Evolutionary conservation across 1,140 invertebrate genomes (phyloP), one percentile per base, ranked within the genome.

Genomic region (Neomicropteryx cornuta): DNA sequence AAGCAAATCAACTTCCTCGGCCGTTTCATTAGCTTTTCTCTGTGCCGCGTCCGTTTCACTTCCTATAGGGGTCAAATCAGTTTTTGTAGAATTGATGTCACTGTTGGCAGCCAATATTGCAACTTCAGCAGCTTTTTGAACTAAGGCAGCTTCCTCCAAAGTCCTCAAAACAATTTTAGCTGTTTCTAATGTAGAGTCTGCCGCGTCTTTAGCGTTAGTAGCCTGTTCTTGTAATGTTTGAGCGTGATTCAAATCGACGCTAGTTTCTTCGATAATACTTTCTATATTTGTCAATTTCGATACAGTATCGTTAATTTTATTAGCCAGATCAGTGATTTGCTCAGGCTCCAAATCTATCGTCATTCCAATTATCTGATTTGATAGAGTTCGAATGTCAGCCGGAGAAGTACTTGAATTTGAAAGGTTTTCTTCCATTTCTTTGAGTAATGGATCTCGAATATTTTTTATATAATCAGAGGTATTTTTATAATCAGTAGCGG

Each of bases 241-340:
- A 1, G 91, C 91, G 44, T 66, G 62, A 18, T 71, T 62, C 31
- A 93, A 62, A 61, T 93, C 86, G 20, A 77, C 75, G 34, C 76
- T 74, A 0, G 94, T 97, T 32, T 83, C 91, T 17, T 71, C 68
- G 24, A 97, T 78, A 49, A 97, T 97, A 41, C 74, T 72, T 49
- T 96, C 88, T 39, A 94, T 92, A 55, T 97, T 78, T 20, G 85
- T 91, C 4, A 97, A 62, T 5, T 83, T 83, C 3, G 77, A 75
- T 4, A 96, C 85, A 5, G 89, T 90, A 13, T 77, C 66, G 52
- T 89, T 87, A 36, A 97, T 97, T 48, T 84, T 70, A 24, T 77
- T 67, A 2, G 91, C 88, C 28, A 97, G 56, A 18, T 80, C 69
- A 31, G 75, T 77, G 39, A 97, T 95, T 68, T 95, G 79, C 38